Evolutionary conservation across 1,140 invertebrate genomes (phyloP).

Genomic region (Drosophila suzukii): DNA sequence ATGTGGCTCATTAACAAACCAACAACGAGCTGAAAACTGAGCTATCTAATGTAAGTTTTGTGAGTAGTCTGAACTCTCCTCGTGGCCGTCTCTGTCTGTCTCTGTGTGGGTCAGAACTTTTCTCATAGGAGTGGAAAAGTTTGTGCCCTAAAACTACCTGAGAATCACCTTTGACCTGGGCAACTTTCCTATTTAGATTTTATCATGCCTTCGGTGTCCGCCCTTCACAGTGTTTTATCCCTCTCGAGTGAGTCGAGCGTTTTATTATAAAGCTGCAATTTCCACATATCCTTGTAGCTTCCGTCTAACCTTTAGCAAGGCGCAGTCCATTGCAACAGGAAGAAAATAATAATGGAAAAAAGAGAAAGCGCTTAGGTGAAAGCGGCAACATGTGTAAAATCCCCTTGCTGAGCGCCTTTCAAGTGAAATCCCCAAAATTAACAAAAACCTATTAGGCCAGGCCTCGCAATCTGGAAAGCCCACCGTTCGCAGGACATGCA

Average conservation of each 20-base stretch:
- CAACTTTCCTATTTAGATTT: conserved; percentile 52
- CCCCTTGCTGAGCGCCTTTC: conserved; percentile 59
- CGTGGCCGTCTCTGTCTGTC: not conserved
- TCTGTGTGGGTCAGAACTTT: conserved; percentile 48
- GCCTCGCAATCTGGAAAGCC: conserved; percentile 52
- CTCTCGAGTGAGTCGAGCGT: conserved; percentile 28
- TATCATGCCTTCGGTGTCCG: conserved; percentile 12
- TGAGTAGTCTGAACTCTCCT: conserved; percentile 6
- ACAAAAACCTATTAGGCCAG: conserved; percentile 80
- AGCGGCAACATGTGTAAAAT: conserved; percentile 68
- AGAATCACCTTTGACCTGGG: conserved; percentile 57
- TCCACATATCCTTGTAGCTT: conserved; percentile 59
- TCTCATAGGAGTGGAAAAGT: conserved; percentile 43
- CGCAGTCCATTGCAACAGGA: conserved; percentile 30
- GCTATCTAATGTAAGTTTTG: conserved; percentile 42
- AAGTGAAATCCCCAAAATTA: conserved; percentile 73
- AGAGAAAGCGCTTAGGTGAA: conserved; percentile 32
- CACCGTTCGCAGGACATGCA: conserved; percentile 28
- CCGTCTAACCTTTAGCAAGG: conserved; percentile 3
- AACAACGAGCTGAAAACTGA: conserved; percentile 47
- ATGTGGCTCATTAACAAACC: conserved; percentile 67
- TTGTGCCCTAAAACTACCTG: conserved; percentile 32
- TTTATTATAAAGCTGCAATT: conserved; percentile 77
- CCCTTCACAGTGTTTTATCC: conserved; percentile 11
- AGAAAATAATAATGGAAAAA: conserved; percentile 32